Percentiles rank a stretch among this genome's conserved stretches.
These are phyloP conservation scores for Adelges cooleyi DNA, from an alignment of 1,140 invertebrate genomes.

Conservation along the genomic window DNA sequence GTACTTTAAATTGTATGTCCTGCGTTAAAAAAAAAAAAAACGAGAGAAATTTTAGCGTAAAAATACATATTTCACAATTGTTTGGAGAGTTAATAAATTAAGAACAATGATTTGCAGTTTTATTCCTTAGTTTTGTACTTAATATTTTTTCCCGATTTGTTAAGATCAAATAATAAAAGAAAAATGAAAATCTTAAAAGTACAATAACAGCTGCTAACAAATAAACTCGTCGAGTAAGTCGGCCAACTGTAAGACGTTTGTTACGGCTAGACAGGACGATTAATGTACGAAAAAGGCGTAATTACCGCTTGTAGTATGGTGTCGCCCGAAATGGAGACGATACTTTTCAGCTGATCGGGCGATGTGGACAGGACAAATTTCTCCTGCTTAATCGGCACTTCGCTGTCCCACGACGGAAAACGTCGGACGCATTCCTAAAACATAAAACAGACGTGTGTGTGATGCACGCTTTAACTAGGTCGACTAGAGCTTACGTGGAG, in stretches of 20 bases:
- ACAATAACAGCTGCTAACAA: too few species aligned
- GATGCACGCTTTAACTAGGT: too few species aligned
- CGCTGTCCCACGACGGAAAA: constrained; percentile 72
- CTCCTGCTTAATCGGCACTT: constrained; percentile 59
- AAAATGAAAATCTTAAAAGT: too few species aligned
- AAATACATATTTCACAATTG: not conserved
- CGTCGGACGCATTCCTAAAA: constrained; percentile 69
- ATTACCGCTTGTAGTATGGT: constrained; percentile 81
- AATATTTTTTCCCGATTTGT: too few species aligned
- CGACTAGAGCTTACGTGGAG: constrained; percentile 68
- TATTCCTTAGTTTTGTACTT: too few species aligned
- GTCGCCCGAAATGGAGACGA: constrained; percentile 77
- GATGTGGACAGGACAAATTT: constrained; percentile 75
- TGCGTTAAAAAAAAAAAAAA: too few species aligned
- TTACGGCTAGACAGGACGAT: too few species aligned
- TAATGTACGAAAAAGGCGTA: too few species aligned
- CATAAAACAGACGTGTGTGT: not conserved
- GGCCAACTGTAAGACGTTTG: too few species aligned
- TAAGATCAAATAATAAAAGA: too few species aligned
- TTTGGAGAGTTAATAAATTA: not conserved
- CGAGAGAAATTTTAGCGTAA: not conserved
- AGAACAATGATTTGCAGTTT: not conserved
- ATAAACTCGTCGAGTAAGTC: too few species aligned
- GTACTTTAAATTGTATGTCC: constrained; percentile 81
- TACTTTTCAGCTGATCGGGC: constrained; percentile 80